Evolutionary conservation across 2,888 invertebrate species (phyloP).

Genomic region (Exocentrus adspersus): DNA sequence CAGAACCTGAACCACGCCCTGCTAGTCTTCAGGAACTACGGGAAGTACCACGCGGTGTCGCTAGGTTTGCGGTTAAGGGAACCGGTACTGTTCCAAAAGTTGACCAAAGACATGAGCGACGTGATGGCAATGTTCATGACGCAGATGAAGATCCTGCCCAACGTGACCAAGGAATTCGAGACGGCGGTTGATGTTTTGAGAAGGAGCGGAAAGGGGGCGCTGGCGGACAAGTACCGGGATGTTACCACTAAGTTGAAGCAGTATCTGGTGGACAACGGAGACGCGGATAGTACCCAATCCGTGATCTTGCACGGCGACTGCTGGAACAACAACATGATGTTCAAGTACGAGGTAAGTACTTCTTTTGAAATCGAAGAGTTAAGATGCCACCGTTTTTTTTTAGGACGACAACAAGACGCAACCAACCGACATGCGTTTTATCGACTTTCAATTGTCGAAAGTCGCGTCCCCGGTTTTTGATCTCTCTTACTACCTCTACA

Average conservation of each 20-base stretch:
- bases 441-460: slow-evolving; percentile 51
- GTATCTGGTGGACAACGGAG: slow-evolving; percentile 25
- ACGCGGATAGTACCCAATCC: slow-evolving; percentile 33
- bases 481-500: slow-evolving; percentile 51
- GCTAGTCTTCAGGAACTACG: slow-evolving; percentile 44
- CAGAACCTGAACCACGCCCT: slow-evolving; percentile 52
- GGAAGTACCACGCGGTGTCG: slow-evolving; percentile 46
- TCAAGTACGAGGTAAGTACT: slow-evolving; percentile 49
- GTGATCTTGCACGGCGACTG: slow-evolving; percentile 53
- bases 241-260: slow-evolving; percentile 32
- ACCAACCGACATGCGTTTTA: slow-evolving; percentile 48
- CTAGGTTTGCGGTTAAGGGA: slow-evolving; percentile 43
- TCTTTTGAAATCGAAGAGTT: too few species aligned
- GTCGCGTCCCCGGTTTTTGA: slow-evolving; percentile 49
- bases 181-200: slow-evolving; percentile 37
- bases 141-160: slow-evolving; percentile 33
- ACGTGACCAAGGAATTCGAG: slow-evolving; percentile 34
- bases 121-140: slow-evolving; percentile 42
- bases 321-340: slow-evolving; percentile 57
- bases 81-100: slow-evolving; percentile 38
- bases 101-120: slow-evolving; percentile 46
- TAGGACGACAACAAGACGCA: slow-evolving; percentile 41
- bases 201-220: slow-evolving; percentile 17
- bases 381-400: slow-evolving; percentile 22
- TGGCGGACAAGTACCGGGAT: slow-evolving; percentile 40